Evolutionary conservation across 1,140 invertebrate genomes (phyloP), one percentile per base, ranked within the genome.

Genomic region (Triops cancriformis): DNA sequence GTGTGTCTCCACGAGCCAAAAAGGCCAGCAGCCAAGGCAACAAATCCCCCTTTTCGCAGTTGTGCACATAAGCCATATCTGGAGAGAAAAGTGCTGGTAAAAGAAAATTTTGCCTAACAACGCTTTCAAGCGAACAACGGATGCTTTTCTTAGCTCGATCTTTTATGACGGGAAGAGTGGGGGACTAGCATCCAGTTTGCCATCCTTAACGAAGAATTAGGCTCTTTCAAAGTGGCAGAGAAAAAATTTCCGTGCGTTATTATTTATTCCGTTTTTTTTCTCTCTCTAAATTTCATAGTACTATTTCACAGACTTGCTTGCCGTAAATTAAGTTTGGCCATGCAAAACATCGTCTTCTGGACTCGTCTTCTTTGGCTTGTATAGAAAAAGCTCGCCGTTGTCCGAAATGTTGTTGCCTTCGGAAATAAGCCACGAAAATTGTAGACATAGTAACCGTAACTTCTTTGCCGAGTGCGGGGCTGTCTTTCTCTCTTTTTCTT

Each of bases 51-150:
- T 64, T 64, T 64, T 23, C 23, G 51, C 51, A 64, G 51, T 64
- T 64, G 23, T 64, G 51, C 51, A 64, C 51, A 64, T 64, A 64
- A 64, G 51, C 51, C 51, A 64, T 64, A 64, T 64, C 51, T 64
- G 23, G 14, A 18, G 14, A 64, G 51, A 23, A 64, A 64, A 64
- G 51, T 64, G 51, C 51, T 64, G 51, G 51, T 23, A 14, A 64
- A 64, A 12, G 23, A 64, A 23, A 64, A 64, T 64, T 64, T 64
- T 64, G 7, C 51, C 51, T 14, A 18, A 64, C 14, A 4, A 18
- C 23, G 18, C 51, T 64, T 23, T 64, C 51, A n/a, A n/a, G 14
- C 51, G 5, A 64, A 64, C 31, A 37, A 37, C 2, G 31, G 10
- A 14, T 18, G 51, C 23, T 64, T 64, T 64, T 23, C 5, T 64